These are phyloP conservation scores for Drosophila paulistorum DNA, from an alignment of 1,140 invertebrate species.

Conservation along the genomic window DNA sequence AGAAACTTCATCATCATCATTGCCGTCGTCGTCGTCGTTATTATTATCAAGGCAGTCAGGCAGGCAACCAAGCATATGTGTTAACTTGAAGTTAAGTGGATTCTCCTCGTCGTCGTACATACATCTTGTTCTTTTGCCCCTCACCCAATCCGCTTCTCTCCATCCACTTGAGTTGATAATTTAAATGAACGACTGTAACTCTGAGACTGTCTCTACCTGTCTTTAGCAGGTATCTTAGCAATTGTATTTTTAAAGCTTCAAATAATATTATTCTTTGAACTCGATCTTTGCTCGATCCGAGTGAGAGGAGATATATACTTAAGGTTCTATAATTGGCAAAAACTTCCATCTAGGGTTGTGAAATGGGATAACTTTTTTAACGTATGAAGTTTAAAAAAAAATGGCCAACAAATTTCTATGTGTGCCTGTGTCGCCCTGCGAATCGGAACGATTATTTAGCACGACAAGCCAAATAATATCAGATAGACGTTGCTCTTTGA, in stretches of 20 bases:
- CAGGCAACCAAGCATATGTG: slow-evolving; percentile 71
- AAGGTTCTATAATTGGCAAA: too few species aligned
- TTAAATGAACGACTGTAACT: slow-evolving; percentile 56
- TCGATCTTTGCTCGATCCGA: background rate
- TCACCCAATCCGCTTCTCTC: slow-evolving; percentile 20
- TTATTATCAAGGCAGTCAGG: slow-evolving; percentile 41
- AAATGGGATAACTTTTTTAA: too few species aligned
- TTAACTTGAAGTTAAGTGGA: slow-evolving; percentile 78
- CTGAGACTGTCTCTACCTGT: slow-evolving; percentile 13
- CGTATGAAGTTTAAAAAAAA: too few species aligned
- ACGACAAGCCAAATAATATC: too few species aligned
- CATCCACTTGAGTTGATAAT: slow-evolving; percentile 51
- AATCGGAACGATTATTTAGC: too few species aligned
- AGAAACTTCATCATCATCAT: slow-evolving; percentile 37
- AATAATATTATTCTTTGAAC: background rate
- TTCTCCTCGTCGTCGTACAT: slow-evolving; percentile 40
- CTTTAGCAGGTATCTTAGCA: slow-evolving; percentile 3
- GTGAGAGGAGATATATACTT: too few species aligned
- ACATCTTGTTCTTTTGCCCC: background rate
- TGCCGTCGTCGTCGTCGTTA: slow-evolving; percentile 35
- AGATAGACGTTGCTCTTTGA: too few species aligned
- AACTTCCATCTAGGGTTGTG: too few species aligned
- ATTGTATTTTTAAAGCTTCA: background rate
- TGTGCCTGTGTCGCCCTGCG: too few species aligned
- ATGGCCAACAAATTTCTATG: too few species aligned